These are phyloP conservation scores for Cacatua alba DNA, from an alignment of 2,113 vertebrate species.

Conservation along the genomic window DNA sequence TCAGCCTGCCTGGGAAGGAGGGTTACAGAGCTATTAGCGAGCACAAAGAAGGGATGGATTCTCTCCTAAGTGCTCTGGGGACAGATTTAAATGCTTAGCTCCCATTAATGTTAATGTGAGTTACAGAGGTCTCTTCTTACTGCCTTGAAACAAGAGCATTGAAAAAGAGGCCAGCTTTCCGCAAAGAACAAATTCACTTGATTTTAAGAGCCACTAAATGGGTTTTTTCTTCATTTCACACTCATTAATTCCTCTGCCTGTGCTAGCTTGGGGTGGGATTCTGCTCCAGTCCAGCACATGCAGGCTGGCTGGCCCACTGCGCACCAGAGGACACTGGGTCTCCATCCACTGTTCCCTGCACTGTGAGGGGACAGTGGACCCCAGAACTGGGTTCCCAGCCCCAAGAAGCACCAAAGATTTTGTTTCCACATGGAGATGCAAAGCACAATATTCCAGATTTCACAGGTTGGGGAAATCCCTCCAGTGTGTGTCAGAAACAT, in stretches of 20 bases:
- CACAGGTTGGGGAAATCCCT: neutral
- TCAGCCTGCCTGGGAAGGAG: conserved; percentile 33
- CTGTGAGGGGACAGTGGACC: neutral
- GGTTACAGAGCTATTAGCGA: neutral
- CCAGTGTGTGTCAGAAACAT: fast-evolving
- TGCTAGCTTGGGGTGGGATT: neutral
- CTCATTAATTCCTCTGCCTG: conserved; percentile 11
- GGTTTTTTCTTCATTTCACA: neutral
- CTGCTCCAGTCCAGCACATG: fast-evolving
- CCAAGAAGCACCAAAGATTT: neutral
- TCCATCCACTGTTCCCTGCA: neutral
- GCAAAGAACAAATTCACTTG: neutral
- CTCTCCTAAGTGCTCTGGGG: conserved; percentile 22
- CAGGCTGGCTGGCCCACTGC: neutral
- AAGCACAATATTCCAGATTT: neutral
- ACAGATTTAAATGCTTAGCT: conserved; percentile 42
- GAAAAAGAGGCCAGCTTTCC: neutral
- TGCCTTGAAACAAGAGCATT: neutral
- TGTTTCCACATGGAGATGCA: neutral
- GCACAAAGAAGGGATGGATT: conserved; percentile 19
- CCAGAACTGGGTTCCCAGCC: fast-evolving
- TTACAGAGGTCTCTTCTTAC: conserved; percentile 19
- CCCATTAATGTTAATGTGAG: conserved; percentile 11
- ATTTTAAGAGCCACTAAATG: neutral
- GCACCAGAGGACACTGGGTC: fast-evolving